These are phyloP conservation scores for Lepidurus arcticus DNA, from an alignment of 1,140 invertebrate species.

Conservation along the genomic window DNA sequence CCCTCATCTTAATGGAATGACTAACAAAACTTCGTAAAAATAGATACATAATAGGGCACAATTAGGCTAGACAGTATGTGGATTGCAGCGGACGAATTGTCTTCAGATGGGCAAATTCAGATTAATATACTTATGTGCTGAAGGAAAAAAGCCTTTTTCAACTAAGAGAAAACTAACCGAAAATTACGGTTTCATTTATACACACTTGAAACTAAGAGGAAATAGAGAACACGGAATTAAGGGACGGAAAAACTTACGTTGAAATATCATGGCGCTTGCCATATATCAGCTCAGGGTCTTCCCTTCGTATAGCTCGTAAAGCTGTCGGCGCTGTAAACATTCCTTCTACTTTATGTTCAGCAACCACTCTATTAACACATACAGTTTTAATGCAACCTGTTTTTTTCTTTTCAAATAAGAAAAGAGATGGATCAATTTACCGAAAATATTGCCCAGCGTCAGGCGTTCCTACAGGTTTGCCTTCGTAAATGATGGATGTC, in stretches of 20 bases:
- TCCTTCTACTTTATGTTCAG: constrained; percentile 73
- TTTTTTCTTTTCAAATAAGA: neutral
- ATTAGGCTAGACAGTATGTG: too few relatives aligned
- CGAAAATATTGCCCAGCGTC: constrained; percentile 84
- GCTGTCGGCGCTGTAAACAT: constrained; percentile 87
- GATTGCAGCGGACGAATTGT: too few relatives aligned
- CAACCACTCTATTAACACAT: constrained; percentile 62
- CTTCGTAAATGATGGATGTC: constrained; percentile 87
- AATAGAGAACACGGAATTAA: neutral
- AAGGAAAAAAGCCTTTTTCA: too few relatives aligned
- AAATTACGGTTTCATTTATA: too few relatives aligned
- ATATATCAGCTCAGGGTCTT: constrained; percentile 61
- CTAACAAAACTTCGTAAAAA: too few relatives aligned
- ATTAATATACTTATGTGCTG: too few relatives aligned
- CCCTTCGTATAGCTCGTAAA: constrained; percentile 71
- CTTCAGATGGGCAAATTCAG: too few relatives aligned
- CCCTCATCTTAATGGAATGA: too few relatives aligned
- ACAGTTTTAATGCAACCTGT: neutral
- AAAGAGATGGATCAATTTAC: constrained; percentile 43
- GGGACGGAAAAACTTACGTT: constrained; percentile 47
- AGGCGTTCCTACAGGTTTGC: constrained; percentile 87
- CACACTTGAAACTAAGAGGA: too few relatives aligned
- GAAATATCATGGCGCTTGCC: constrained; percentile 63
- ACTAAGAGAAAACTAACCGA: too few relatives aligned
- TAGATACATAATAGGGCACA: too few relatives aligned